Conservation (phyloP, 2,113 vertebrate genomes). For the Lagopus muta region DNA sequence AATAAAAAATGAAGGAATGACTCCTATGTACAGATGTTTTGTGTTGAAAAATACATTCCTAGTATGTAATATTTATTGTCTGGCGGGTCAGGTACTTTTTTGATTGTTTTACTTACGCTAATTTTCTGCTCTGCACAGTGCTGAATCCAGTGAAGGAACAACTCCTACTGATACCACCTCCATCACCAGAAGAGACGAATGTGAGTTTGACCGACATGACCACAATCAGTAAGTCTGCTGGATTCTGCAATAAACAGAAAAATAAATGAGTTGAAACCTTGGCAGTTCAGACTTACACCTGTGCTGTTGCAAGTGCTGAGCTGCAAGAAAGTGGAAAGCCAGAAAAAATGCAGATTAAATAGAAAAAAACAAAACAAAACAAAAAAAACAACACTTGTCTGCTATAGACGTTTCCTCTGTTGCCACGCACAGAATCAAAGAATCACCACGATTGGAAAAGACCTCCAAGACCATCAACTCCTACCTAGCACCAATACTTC, state of each 20-base stretch:
- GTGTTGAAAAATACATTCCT: neutral
- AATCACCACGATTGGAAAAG: too few species aligned
- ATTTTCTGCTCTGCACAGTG: slow-evolving; percentile 73
- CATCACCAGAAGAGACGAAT: slow-evolving; percentile 77
- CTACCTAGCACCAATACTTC: too few species aligned
- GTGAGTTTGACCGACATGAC: slow-evolving; percentile 82
- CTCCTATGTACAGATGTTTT: neutral
- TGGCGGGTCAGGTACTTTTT: neutral
- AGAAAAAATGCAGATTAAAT: neutral
- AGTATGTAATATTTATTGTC: neutral
- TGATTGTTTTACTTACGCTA: slow-evolving; percentile 73
- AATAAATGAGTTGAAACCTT: neutral
- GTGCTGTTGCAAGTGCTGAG: neutral
- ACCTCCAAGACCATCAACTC: too few species aligned
- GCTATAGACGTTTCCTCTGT: slow-evolving; percentile 47
- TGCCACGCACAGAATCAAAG: neutral
- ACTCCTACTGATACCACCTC: slow-evolving; percentile 79
- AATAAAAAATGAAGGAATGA: neutral
- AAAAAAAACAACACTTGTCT: neutral
- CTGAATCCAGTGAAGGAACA: slow-evolving; percentile 84
- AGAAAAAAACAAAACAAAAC: neutral
- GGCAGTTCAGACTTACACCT: neutral
- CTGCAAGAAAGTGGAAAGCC: neutral
- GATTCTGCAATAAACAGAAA: slow-evolving; percentile 37
- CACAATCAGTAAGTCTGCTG: neutral